Evolutionary conservation across 2,797 vertebrate genomes (phyloP).

Genomic region (Mormyrops boulengeri): DNA sequence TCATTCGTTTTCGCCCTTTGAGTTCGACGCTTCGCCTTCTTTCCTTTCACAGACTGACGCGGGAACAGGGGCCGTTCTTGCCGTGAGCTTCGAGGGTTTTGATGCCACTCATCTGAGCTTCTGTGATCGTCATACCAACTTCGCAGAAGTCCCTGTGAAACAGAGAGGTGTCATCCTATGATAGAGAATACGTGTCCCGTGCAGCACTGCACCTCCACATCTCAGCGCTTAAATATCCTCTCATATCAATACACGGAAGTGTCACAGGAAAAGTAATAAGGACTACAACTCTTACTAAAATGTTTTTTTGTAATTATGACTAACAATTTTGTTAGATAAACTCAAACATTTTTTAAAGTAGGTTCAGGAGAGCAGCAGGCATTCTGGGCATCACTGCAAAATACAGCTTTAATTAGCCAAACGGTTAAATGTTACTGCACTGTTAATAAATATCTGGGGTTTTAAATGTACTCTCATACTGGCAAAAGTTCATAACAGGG

Average conservation of each 20-base stretch:
- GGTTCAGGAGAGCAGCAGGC: neutral
- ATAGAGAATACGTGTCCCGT: conserved; percentile 26
- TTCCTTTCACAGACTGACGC: conserved; percentile 61
- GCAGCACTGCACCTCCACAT: conserved; percentile 40
- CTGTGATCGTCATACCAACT: conserved; percentile 85
- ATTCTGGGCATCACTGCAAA: neutral
- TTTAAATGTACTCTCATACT: neutral
- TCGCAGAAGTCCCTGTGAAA: conserved; percentile 84
- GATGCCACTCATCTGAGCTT: conserved; percentile 91
- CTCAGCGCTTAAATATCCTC: conserved; percentile 3
- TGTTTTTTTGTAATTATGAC: neutral
- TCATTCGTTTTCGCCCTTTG: neutral
- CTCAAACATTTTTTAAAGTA: neutral
- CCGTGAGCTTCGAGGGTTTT: conserved; percentile 88
- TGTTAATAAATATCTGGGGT: neutral
- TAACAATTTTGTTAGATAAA: neutral
- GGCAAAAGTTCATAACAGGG: neutral
- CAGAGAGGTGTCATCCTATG: conserved; percentile 31
- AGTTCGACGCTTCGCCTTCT: neutral
- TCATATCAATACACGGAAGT: neutral
- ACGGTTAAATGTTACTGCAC: neutral
- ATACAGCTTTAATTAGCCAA: neutral
- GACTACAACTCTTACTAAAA: neutral
- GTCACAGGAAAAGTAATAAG: neutral
- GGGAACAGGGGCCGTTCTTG: conserved; percentile 85